Evolutionary conservation across 2,113 vertebrate genomes (phyloP).

Genomic region (Perccottus glenii): DNA sequence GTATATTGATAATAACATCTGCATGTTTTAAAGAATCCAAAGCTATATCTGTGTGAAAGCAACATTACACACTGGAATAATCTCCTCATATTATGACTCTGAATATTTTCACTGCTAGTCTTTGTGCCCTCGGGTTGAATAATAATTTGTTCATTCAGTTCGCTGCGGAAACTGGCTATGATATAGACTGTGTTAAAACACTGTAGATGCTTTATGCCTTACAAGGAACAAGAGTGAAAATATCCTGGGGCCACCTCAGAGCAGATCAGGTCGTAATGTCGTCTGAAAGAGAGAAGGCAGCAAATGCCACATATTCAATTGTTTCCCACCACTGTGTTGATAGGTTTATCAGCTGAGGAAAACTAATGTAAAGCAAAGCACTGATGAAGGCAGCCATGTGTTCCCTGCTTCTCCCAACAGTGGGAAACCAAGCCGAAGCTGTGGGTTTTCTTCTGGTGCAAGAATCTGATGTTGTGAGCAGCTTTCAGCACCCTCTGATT

Average conservation of each 20-base stretch:
- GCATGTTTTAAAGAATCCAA: conserved; percentile 45
- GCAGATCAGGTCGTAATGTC: conserved; percentile 34
- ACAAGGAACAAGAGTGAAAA: conserved; percentile 49
- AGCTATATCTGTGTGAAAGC: conserved; percentile 45
- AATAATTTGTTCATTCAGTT: conserved; percentile 54
- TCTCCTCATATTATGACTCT: conserved; percentile 57
- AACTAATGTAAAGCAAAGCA: conserved; percentile 53
- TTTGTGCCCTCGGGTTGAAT: conserved; percentile 59
- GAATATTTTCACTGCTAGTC: conserved; percentile 50
- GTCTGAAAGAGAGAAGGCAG: conserved; percentile 47
- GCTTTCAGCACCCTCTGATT: conserved; percentile 74
- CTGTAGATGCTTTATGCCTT: conserved; percentile 34
- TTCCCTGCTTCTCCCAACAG: conserved; percentile 25
- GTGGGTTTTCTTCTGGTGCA: conserved; percentile 29
- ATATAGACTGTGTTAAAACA: conserved; percentile 62
- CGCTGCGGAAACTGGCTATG: conserved; percentile 48
- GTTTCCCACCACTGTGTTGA: conserved; percentile 55
- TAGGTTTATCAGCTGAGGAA: conserved; percentile 67
- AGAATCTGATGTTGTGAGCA: conserved; percentile 54
- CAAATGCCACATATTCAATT: conserved; percentile 38
- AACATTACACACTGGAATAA: conserved; percentile 52
- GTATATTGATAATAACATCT: conserved; percentile 29
- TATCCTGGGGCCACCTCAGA: conserved; percentile 45
- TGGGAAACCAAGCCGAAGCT: neutral
- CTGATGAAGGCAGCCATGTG: conserved; percentile 61